A percentile compares a stretch with the other conserved stretches of the same genome.
Evolutionary conservation across 2,888 invertebrate species (phyloP).

Genomic region (Sepioteuthis lessoniana): DNA sequence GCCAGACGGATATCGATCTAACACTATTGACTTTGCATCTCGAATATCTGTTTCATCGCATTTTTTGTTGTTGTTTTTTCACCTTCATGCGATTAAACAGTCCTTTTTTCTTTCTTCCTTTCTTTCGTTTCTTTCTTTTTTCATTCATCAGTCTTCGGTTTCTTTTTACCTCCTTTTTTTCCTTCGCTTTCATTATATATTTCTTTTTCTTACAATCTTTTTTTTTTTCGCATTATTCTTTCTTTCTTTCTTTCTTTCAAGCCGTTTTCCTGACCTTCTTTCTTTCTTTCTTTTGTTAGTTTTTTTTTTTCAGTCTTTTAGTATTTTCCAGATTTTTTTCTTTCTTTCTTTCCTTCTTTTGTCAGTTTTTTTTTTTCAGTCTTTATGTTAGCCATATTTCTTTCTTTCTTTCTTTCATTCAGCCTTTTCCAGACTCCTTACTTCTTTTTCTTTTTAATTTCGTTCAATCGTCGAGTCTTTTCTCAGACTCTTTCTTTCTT

Average conservation of each 20-base stretch:
- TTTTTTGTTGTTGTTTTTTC: not conserved
- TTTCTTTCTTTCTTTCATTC: too few species aligned
- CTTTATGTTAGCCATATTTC: too few species aligned
- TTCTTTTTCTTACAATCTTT: not conserved
- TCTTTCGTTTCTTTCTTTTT: not conserved
- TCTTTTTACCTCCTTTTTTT: not conserved
- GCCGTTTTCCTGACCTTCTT: too few species aligned
- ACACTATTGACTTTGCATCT: not conserved
- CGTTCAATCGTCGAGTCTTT: too few species aligned
- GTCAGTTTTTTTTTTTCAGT: too few species aligned
- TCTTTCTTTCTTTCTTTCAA: too few species aligned
- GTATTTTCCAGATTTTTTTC: not conserved
- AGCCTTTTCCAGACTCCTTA: too few species aligned
- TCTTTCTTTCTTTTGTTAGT: not conserved
- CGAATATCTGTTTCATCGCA: not conserved
- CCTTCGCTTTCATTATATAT: not conserved
- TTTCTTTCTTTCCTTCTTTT: not conserved
- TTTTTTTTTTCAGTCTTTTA: too few species aligned
- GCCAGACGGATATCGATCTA: not conserved
- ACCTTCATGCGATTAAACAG: not conserved
- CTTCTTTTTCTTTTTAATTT: too few species aligned
- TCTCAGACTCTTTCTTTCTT: too few species aligned
- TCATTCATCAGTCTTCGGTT: not conserved
- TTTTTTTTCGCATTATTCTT: not conserved
- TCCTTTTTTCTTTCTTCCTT: not conserved